A percentile compares a stretch with the other conserved stretches of the same genome.
These are phyloP conservation scores for Drosophila tripunctata DNA, from an alignment of 2,888 invertebrate genomes.

Conservation along the genomic window DNA sequence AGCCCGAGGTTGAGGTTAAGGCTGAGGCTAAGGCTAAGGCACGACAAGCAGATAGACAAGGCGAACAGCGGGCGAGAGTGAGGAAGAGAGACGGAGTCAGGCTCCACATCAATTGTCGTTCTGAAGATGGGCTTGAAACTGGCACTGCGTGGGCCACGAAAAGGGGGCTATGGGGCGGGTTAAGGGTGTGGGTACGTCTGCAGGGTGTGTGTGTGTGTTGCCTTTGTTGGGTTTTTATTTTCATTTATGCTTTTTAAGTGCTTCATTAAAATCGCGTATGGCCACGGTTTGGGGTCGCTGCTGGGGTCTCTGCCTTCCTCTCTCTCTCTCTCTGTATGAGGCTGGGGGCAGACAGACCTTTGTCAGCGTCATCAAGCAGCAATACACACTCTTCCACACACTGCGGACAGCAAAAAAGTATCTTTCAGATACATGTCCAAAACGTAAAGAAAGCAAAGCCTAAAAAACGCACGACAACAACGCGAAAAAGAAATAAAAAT, in stretches of 20 bases:
- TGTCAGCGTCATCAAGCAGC: conserved; percentile 75
- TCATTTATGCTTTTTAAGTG: conserved; percentile 81
- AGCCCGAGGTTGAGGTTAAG: neutral
- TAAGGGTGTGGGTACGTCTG: conserved; percentile 34
- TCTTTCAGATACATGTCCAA: conserved; percentile 76
- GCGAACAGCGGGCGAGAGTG: neutral
- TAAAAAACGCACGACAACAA: conserved; percentile 51
- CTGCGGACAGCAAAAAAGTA: conserved; percentile 59
- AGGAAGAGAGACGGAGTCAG: conserved; percentile 32
- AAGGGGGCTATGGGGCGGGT: neutral
- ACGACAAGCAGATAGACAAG: conserved; percentile 13
- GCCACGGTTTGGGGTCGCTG: conserved; percentile 48
- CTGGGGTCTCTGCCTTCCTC: conserved; percentile 25
- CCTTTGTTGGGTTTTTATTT: conserved; percentile 75
- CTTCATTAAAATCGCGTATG: conserved; percentile 78
- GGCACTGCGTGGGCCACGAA: conserved; percentile 9
- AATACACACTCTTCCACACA: conserved; percentile 1
- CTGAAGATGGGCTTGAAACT: conserved; percentile 63
- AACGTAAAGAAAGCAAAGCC: conserved; percentile 72
- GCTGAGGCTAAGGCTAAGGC: neutral
- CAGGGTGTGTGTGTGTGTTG: conserved; percentile 28
- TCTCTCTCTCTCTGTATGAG: neutral
- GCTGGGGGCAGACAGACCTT: conserved; percentile 68
- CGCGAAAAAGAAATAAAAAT: conserved; percentile 47
- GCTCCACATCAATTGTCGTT: conserved; percentile 79